A percentile compares a stretch with the other conserved stretches of the same genome.
Evolutionary conservation across 2,888 invertebrate genomes (phyloP).

Genomic region (Troilus luridus): DNA sequence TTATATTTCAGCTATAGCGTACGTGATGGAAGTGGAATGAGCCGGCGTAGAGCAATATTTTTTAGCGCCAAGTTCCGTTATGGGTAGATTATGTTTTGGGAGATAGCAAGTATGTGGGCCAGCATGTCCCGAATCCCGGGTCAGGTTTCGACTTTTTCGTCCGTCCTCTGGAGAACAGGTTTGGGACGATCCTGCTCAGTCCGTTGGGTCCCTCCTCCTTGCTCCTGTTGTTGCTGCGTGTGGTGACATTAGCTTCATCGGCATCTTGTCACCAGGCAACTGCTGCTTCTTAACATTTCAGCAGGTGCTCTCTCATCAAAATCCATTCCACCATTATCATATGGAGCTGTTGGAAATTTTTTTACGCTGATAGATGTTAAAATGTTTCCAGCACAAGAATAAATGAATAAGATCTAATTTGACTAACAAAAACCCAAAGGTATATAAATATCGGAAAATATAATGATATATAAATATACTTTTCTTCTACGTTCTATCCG

Average conservation of each 20-base stretch:
- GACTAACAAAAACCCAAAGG: no score
- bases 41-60: background rate
- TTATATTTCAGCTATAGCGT: background rate
- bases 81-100: constrained; percentile 26
- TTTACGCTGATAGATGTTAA: no score
- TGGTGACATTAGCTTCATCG: constrained; percentile 5
- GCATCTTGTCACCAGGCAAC: background rate
- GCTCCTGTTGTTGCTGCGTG: no score
- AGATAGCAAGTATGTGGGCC: constrained; percentile 38
- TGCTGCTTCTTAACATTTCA: background rate
- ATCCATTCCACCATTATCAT: background rate
- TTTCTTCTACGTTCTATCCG: no score
- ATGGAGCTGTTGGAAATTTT: no score
- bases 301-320: background rate
- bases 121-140: constrained; percentile 32
- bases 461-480: no score
- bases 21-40: background rate
- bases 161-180: constrained; percentile 22
- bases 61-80: background rate
- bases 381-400: no score
- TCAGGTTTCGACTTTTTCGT: constrained; percentile 47
- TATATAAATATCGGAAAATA: no score
- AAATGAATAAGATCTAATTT: no score
- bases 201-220: background rate
- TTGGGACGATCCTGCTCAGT: background rate